Evolutionary conservation across 37 sponge, comb jelly and placozoan species (phyloP).

Genomic region (Oscarella lobularis): DNA sequence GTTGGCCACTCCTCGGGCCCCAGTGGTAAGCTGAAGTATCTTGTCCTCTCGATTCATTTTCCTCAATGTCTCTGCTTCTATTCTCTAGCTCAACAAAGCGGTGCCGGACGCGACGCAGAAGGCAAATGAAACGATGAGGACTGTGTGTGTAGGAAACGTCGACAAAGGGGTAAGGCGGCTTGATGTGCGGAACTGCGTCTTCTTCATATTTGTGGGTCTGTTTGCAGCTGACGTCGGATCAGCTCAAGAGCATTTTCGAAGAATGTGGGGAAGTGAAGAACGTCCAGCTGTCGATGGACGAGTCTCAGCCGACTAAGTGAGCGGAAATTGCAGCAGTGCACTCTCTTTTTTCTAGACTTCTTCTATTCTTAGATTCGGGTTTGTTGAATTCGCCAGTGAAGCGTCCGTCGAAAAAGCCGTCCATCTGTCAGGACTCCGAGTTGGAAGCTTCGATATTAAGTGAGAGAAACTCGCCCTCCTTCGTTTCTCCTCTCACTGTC

Average conservation of each 20-base stretch:
- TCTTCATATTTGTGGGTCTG: not conserved
- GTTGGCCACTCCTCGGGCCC: no score
- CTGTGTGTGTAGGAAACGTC: constrained; percentile 86
- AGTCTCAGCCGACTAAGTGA: constrained; percentile 90
- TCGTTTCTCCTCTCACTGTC: not conserved
- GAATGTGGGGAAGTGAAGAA: constrained; percentile 92
- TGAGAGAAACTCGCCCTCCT: constrained; percentile 4
- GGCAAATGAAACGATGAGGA: constrained; percentile 82
- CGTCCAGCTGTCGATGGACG: constrained; percentile 92
- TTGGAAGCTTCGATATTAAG: constrained; percentile 84
- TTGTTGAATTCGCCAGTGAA: constrained; percentile 81
- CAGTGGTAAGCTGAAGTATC: no score
- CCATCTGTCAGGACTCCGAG: constrained; percentile 80
- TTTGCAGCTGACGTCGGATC: constrained; percentile 86
- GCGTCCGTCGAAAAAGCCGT: constrained; percentile 74
- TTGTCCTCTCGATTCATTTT: no score
- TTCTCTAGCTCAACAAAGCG: no score
- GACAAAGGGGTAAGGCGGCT: constrained; percentile 25
- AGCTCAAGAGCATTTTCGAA: constrained; percentile 84
- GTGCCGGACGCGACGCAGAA: no score
- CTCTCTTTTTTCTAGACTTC: not conserved
- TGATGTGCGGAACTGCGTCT: not conserved
- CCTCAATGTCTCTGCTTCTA: no score
- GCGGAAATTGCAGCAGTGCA: not conserved
- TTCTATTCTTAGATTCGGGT: constrained; percentile 94